phyloP scores from a whole-genome alignment of 2,888 invertebrate species.

The Hydrotaea diabolus region DNA sequence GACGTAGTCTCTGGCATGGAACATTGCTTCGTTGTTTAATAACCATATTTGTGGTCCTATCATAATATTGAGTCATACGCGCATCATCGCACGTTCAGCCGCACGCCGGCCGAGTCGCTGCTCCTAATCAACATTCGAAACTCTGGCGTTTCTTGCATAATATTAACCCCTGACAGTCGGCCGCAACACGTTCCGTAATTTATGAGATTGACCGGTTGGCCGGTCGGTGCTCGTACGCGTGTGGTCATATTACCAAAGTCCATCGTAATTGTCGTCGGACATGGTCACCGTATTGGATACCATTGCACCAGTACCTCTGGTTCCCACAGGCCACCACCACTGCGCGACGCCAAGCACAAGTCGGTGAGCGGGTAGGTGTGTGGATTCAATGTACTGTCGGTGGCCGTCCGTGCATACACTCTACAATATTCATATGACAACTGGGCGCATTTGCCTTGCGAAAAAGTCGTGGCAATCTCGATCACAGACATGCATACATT shows the following conservation, averaged over 20 bases:
- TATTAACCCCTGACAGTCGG: constrained; percentile 65
- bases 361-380: too few relatives aligned
- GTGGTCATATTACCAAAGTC: constrained; percentile 35
- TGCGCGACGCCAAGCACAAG: too few relatives aligned
- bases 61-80: constrained; percentile 67
- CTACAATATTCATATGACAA: too few relatives aligned
- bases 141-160: constrained; percentile 45
- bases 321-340: too few relatives aligned
- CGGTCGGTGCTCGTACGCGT: constrained; percentile 12
- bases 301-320: too few relatives aligned
- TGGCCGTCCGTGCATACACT: too few relatives aligned
- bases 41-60: constrained; percentile 59
- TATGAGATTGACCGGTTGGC: constrained; percentile 24
- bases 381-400: too few relatives aligned
- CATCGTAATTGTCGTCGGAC: neutral
- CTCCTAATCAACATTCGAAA: neutral
- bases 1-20: too few relatives aligned
- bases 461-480: too few relatives aligned
- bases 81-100: constrained; percentile 66
- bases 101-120: constrained; percentile 52
- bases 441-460: too few relatives aligned
- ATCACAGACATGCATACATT: too few relatives aligned
- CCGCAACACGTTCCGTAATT: constrained; percentile 54
- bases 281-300: neutral
- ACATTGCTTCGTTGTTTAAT: constrained; percentile 38